Conservation (phyloP, 2,888 invertebrate genomes). For the Coremacera marginata region DNA sequence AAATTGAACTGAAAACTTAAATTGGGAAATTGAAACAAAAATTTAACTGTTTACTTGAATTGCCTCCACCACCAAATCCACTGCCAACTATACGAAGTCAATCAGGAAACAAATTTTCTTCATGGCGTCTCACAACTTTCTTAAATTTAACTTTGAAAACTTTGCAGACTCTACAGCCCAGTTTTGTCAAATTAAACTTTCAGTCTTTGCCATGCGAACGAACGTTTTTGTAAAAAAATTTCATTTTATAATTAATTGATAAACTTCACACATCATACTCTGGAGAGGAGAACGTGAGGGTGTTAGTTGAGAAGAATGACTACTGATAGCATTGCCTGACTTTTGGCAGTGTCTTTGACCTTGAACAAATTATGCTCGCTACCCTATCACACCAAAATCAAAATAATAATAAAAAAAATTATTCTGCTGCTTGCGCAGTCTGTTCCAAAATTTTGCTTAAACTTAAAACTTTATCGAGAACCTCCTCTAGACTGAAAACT, state of each 20-base stretch:
- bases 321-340: background rate
- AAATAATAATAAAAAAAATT: background rate
- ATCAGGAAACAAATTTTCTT: background rate
- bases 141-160: conserved; percentile 10
- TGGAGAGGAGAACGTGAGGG: background rate
- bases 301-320: too few species aligned
- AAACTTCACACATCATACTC: conserved; percentile 32
- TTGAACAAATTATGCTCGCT: background rate
- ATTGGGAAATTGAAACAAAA: background rate
- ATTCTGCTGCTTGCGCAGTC: background rate
- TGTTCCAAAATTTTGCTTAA: background rate
- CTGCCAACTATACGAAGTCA: background rate
- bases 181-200: background rate
- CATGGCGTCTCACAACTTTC: background rate
- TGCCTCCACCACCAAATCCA: too few species aligned
- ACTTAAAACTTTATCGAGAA: conserved; percentile 17
- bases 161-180: conserved; percentile 23
- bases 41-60: background rate
- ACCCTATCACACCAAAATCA: background rate
- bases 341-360: conserved; percentile 14
- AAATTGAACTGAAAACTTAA: background rate
- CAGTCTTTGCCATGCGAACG: conserved; percentile 21
- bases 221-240: conserved; percentile 16
- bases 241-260: conserved; percentile 36
- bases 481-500: conserved; percentile 18